Conservation (phyloP, 2,113 vertebrate genomes). For the Clupea harengus region DNA sequence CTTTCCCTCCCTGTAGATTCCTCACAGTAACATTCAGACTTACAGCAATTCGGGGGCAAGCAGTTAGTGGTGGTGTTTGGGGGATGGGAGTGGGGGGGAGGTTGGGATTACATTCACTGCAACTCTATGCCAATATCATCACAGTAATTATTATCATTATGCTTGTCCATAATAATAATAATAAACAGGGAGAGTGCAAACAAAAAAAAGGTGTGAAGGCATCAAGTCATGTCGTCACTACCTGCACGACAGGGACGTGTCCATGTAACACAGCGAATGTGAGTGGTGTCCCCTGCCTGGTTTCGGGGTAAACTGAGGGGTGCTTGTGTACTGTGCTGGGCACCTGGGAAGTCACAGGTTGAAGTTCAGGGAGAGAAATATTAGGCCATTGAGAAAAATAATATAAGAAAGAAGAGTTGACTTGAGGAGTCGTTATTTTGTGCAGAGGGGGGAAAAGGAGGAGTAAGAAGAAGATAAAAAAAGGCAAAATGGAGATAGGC, state of each 20-base stretch:
- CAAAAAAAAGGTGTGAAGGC: conserved; percentile 54
- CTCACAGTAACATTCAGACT: not conserved
- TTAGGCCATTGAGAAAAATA: conserved; percentile 63
- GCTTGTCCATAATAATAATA: conserved; percentile 51
- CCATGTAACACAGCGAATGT: conserved; percentile 99
- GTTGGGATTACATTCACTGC: not conserved
- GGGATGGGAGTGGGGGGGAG: not conserved
- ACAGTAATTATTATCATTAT: conserved; percentile 46
- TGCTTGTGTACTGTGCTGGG: conserved; percentile 98
- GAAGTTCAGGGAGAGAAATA: conserved; percentile 74
- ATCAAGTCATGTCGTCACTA: conserved; percentile 73
- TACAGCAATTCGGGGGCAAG: not conserved
- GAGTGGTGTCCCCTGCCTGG: conserved; percentile 98
- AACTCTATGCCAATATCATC: conserved; percentile 20
- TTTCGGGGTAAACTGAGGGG: conserved; percentile 98
- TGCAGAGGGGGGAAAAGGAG: conserved; percentile 4
- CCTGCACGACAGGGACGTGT: conserved; percentile 99
- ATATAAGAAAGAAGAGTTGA: conserved; percentile 1
- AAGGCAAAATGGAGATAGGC: conserved; percentile 42
- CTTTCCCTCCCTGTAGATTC: not conserved
- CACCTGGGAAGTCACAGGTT: conserved; percentile 90
- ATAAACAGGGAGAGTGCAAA: conserved; percentile 57
- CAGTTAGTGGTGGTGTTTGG: not conserved
- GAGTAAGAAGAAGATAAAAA: conserved; percentile 34
- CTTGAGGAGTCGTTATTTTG: conserved; percentile 52